phyloP scores from a whole-genome alignment of 1,140 invertebrate genomes.

The Drosophila ironensis region DNA sequence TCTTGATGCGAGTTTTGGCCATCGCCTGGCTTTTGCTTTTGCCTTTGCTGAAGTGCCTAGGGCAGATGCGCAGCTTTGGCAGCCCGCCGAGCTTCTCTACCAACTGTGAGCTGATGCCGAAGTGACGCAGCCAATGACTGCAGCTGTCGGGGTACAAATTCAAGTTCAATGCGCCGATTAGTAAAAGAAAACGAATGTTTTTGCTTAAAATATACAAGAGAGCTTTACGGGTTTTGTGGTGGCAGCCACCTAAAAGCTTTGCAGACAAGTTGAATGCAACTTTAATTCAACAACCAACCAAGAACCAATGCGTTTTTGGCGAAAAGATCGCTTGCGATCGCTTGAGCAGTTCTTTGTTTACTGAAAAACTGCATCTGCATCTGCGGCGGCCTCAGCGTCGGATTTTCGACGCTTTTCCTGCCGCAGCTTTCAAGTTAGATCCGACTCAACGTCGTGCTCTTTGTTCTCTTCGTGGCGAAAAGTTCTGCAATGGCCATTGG shows the following conservation, averaged over 20 bases:
- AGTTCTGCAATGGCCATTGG: neutral
- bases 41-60: constrained; percentile 54
- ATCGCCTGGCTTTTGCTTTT: constrained; percentile 56
- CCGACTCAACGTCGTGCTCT: constrained; percentile 11
- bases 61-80: constrained; percentile 69
- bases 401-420: constrained; percentile 60
- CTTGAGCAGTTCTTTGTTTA: constrained; percentile 75
- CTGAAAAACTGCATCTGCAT: constrained; percentile 55
- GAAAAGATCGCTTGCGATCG: constrained; percentile 70
- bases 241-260: no score
- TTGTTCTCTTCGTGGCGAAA: neutral
- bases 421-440: constrained; percentile 72
- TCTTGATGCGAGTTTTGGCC: constrained; percentile 80
- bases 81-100: constrained; percentile 61
- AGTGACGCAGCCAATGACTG: constrained; percentile 62
- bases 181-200: no score
- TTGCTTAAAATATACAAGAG: no score
- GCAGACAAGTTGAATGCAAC: no score
- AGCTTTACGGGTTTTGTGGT: no score
- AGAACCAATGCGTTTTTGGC: no score
- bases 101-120: constrained; percentile 47
- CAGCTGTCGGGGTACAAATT: constrained; percentile 54
- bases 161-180: no score
- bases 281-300: constrained; percentile 23
- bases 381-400: neutral